A percentile compares a stretch with the other conserved stretches of the same genome.
These are phyloP conservation scores for Lucilia cuprina DNA, from an alignment of 1,140 invertebrate genomes.

Conservation along the genomic window DNA sequence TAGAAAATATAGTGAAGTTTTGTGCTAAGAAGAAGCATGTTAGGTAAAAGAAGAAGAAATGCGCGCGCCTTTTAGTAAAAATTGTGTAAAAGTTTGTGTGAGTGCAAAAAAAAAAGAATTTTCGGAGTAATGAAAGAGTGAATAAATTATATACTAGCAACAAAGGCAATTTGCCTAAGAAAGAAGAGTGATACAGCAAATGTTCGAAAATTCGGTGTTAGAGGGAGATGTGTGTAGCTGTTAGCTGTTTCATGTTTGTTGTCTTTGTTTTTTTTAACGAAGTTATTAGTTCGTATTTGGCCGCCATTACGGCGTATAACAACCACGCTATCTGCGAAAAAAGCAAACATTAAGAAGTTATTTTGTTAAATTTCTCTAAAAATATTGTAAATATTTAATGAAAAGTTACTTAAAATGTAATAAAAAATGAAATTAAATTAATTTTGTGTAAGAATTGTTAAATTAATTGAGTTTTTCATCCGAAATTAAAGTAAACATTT, in stretches of 20 bases:
- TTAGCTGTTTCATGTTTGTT: background rate
- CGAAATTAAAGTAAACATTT: background rate
- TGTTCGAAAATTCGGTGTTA: constrained; percentile 32
- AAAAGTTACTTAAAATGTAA: background rate
- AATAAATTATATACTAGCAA: background rate
- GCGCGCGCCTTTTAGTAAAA: constrained; percentile 14
- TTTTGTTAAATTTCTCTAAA: background rate
- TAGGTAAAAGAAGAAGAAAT: constrained; percentile 10
- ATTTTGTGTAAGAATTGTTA: background rate
- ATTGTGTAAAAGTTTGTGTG: background rate
- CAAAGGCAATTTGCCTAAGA: too few relatives aligned
- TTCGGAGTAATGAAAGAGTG: constrained; percentile 9
- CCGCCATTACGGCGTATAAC: constrained; percentile 34
- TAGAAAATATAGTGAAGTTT: background rate
- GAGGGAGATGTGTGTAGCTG: constrained; percentile 6
- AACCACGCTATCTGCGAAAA: constrained; percentile 9
- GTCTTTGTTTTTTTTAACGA: constrained; percentile 4
- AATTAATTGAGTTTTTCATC: background rate
- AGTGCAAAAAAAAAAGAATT: background rate
- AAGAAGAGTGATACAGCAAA: background rate
- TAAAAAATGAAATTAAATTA: background rate
- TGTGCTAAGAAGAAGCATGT: background rate
- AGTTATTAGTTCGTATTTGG: constrained; percentile 6
- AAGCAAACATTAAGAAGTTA: background rate
- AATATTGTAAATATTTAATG: constrained; percentile 3